Base-by-base conservation (phyloP, 2,113 vertebrate species). In the Pseudorasbora parva region DNA sequence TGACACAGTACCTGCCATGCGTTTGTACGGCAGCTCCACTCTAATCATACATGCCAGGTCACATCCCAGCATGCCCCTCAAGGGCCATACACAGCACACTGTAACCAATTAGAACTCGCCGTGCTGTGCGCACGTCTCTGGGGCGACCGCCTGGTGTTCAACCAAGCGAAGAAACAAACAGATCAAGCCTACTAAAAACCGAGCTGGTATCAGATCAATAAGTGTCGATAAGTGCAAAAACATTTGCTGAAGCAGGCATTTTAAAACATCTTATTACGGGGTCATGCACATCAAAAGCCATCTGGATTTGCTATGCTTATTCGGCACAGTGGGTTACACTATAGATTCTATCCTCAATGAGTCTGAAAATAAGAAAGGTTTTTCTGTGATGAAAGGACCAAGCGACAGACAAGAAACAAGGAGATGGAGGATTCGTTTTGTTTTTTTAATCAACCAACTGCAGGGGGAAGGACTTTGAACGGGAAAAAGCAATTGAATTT, bases 401-500 rank as follows among this genome's bases (percentile, higher is more conserved):
- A 79, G 43, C 23, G 3, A 41, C 5, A 45, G 66, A 45, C 27
- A 76, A 77, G 47, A 84, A 72, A 41, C 72, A 74, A 45, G 49
- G 78, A 81, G 11, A 57, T 45, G 47, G 25, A 75, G 78, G n/a
- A 47, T 49, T 64, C 25, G 51, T 68, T 73, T 82, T 59, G 54
- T 72, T 80, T 72, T 86, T 79, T 81, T 78, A 81, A 86, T 84
- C 77, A 86, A 79, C 68, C n/a, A 3, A 60, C 76, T 59, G 77
- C 82, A 83, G 82, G 71, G 74, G 49, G 17, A 69, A 30, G 12
- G 64, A 41, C 21, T 81, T 82, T 78, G 68, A 76, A 83, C 15
- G 41, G 73, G 47, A 77, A 81, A 87, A 85, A 27, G 60, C 84
- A 72, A 85, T 80, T 86, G 75, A 84, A 80, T 88, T 82, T 77